Base-by-base conservation (phyloP, 2,797 vertebrate species). In the Hozukius guyotensis region DNA sequence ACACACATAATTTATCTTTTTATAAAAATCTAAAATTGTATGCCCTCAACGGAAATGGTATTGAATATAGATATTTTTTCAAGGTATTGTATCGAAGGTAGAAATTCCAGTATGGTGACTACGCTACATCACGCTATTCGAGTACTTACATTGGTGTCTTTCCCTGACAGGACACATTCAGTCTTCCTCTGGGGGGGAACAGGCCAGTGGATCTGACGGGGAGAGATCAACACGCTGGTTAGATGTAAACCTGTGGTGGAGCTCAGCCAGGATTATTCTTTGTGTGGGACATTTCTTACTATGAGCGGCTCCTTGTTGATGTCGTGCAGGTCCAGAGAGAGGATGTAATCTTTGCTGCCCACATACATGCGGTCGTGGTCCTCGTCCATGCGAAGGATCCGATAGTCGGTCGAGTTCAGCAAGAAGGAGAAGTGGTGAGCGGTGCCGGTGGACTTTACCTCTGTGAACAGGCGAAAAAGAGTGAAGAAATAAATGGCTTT, bases 311-410 rank as follows among this genome's bases (percentile, higher is more conserved):
- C 98, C 69, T 98, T 97, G 95, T 99, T 99, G 96, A 99, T 99
- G 95, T 99, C 98, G 1, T 99, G 98, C 77, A 99, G 96, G 88
- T 99, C 98, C 95, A 99, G 93, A 0, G 99, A 99, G 56, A 99
- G 96, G 90, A 99, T 96, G 1, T 99, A 99, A 95, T 99, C 98
- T 94, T 99, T 99, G 97, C 98, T 99, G 91, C 98, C 99, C 94
- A 99, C 97, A 1, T 99, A 99, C 98, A 99, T 99, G 89, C 99
- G 98, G 94, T 99, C 99, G 0, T 99, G 99, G 95, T 99, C 99
- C 89, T 99, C 98, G 3, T 99, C 99, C 96, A 99, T 99, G 74
- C 97, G 96, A 69, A 99, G 96, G 92, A 99, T 99, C 56, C 99
- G 97, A 91, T 99, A 99, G 94, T 99, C 98, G 0, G 97, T 98